Evolutionary conservation across 1,140 invertebrate genomes (phyloP), one percentile per base, ranked within the genome.

Genomic region (Coenobita brevimanus): DNA sequence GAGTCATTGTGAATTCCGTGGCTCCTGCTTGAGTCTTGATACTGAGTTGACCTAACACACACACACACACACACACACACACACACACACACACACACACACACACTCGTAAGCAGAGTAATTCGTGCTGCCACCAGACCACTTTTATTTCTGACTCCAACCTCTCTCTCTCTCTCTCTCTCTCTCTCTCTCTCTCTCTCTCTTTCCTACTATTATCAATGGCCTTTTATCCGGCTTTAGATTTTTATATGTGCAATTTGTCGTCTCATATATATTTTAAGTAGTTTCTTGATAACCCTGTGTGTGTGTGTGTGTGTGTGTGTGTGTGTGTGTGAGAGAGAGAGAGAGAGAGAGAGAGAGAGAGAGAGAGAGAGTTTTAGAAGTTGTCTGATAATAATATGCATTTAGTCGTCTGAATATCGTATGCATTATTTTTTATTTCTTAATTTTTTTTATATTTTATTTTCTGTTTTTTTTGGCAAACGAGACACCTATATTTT

Each of bases 241-340:
- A 10, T 57, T n/a, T 10, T 57, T 57, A 57, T 57, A 57, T 57
- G n/a, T n/a, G 54, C n/a, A 57, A n/a, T 57, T n/a, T 57, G 54
- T 57, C 54, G 54, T 13, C n/a, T 10, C 10, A 57, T 13, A 57
- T 13, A 57, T 57, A 57, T 57, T n/a, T n/a, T n/a, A n/a, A 57
- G 54, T 57, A n/a, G n/a, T n/a, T n/a, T n/a, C n/a, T n/a, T 57
- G 54, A n/a, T 57, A 57, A 57, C n/a, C 54, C n/a, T 57, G 54
- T n/a, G 13, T 57, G 13, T n/a, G 10, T 57, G 13, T 57, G 13
- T 57, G 13, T n/a, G 13, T 57, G 10, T n/a, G 13, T n/a, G 13
- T 57, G n/a, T 57, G n/a, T 57, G 13, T 57, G 54, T 10, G 13
- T 57, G 10, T 13, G 13, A n/a, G 10, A 13, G 54, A 57, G 54